A percentile compares a stretch with the other conserved stretches of the same genome.
Conservation (phyloP, 2,797 vertebrate genomes). For the Pangasius sanitwongsei region DNA sequence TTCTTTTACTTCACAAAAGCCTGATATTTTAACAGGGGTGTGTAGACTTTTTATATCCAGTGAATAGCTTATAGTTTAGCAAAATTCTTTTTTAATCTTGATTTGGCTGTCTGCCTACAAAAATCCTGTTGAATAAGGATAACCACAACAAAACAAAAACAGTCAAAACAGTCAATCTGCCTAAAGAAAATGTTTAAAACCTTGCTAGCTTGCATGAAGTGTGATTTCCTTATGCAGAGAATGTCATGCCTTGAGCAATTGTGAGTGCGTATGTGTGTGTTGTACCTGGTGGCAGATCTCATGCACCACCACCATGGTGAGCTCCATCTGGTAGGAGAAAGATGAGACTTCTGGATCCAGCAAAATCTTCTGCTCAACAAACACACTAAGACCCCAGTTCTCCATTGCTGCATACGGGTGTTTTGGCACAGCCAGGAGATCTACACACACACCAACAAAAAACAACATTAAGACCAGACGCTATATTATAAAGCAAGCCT, state of each 20-base stretch:
- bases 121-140: neutral
- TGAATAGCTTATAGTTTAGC: neutral
- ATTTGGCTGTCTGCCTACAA: neutral
- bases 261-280: neutral
- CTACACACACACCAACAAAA: conserved; percentile 69
- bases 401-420: conserved; percentile 98
- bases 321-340: conserved; percentile 94
- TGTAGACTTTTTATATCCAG: no score
- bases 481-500: neutral
- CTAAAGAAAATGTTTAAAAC: neutral
- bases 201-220: neutral
- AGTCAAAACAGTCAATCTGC: neutral
- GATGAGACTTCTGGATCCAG: conserved; percentile 94
- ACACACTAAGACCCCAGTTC: conserved; percentile 98
- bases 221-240: neutral
- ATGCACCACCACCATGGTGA: conserved; percentile 98
- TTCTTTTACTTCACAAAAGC: no score
- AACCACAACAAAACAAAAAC: neutral
- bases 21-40: no score
- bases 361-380: conserved; percentile 97
- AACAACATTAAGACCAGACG: neutral
- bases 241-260: neutral
- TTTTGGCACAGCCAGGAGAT: conserved; percentile 97
- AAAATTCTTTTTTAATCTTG: neutral
- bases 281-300: conserved; percentile 95